Base-by-base conservation (phyloP, 2,797 vertebrate species). In the Chrysocyon brachyurus region DNA sequence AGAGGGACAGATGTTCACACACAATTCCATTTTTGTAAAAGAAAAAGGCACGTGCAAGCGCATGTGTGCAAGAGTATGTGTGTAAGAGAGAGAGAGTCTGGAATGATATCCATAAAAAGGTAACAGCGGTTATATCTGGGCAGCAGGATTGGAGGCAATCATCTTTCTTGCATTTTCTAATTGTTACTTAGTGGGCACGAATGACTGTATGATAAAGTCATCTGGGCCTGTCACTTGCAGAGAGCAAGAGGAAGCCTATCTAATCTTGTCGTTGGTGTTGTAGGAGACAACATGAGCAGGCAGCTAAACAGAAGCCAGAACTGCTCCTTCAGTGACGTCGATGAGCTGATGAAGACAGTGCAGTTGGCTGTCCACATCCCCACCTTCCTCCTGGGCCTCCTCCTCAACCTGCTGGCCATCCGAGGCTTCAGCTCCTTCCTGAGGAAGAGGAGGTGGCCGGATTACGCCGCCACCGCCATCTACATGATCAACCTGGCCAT, bases 401-500 rank as follows among this genome's bases (percentile, higher is more conserved):
- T 98, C 24, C 98, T 99, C 52, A 99, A 99, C 8, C 2, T 79
- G 3, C 28, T 91, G 1, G 99, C 99, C 5, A 98, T 99, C 91
- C 36, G 31, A 0, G 98, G 99, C 63, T 99, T 99, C 97, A 99
- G 99, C 49, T 0, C 78, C 66, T 96, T 98, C 72, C 98, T 99
- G 94, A 98, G 96, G 78, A 99, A 99, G 97, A 99, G 98, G 97
- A 99, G 98, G 98, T 75, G 87, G 73, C 75, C 26, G 0, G 75
- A 57, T 6, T 94, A 91, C 0, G 99, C 98, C 0, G 99, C 99
- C 98, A 99, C 99, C 16, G 99, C 98, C 0, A 99, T 99, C 98
- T 99, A 99, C 98, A 99, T 99, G 99, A 99, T 99, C 97, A 99
- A 98, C 94, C 98, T 99, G 83, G 99, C 98, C 0, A 40, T 99